Base-by-base conservation (phyloP, 1,140 invertebrate species). In the Zaprionus africanus region DNA sequence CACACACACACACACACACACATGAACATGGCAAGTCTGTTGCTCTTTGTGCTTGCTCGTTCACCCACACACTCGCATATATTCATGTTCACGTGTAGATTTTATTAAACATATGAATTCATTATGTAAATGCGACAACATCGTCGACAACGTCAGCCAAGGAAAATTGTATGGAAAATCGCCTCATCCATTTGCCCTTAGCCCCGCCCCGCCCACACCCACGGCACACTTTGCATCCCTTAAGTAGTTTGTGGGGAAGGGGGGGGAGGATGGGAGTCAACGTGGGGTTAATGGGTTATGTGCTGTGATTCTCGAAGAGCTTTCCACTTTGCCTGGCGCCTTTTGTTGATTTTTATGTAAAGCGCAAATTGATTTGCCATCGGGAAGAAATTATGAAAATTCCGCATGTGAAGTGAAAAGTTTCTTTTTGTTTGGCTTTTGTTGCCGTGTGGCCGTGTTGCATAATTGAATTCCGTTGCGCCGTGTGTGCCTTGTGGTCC, bases 101-200 rank as follows among this genome's bases (percentile, higher is more conserved):
- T 91, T 90, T 91, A 91, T 90, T 90, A 90, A 90, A 81, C 90
- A 87, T 87, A 91, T 91, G 90, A 91, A 91, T 90, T 87, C 81
- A 91, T 91, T 91, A 91, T 91, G 88, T 76, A 91, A 91, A 91
- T 91, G 75, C 63, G 63, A 54, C 66, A 54, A 57, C 68, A 36
- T 61, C 77, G 54, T 54, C 58, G 63, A 61, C 24, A 49, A 68
- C 43, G 68, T 22, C 61, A 63, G 70, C 31, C 54, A 57, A 64
- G 34, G 71, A 81, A 81, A 79, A 86, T 80, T 87, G 83, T 87
- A 86, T 86, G 76, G 76, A 75, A 86, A 85, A 86, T 81, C 56
- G 71, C 64, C 66, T 49, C 15, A 49, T 64, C 13, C 17, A 28
- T 41, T 46, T 49, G 4, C 28, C 28, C 26, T 17, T 12, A 19